Base-by-base conservation (phyloP, 1,140 invertebrate species). In the Fopius arisanus region DNA sequence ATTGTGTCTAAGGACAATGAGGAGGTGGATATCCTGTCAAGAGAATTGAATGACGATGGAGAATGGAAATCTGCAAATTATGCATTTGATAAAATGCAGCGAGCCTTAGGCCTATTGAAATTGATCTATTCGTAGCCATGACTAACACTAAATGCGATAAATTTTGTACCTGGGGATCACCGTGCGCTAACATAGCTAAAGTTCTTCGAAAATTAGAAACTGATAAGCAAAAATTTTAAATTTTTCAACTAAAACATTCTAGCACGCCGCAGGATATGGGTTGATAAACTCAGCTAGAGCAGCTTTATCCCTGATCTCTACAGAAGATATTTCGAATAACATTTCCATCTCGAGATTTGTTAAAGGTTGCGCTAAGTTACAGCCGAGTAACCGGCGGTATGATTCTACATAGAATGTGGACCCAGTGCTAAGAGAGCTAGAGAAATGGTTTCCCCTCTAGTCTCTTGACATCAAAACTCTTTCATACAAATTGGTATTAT, bases 361-460 rank as follows among this genome's bases (percentile, higher is more conserved):
- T 14, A 75, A 76, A 54, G 76, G 73, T 12, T 63, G 75, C 7
- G 77, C 37, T 16, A 79, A 77, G 37, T 16, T 76, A 19, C 74
- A 75, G 59, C 77, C 77, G 14, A 63, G 62, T 3, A 7, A 21
- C 16, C 73, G 76, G 6, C 79, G 77, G 67, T 79, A 81, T 41
- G 70, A 71, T 33, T 48, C 67, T 23, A 79, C 78, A 2, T 81
- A 77, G 77, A 74, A 78, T 67, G 72, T 76, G 1, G 62, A 74
- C 7, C 29, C 29, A 31, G 29, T 31, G 3, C 7, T 31, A 31
- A 31, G 29, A 31, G 29, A 31, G 29, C 7, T 31, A 7, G 29
- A 31, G 29, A 31, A 31, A 31, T 31, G 29, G 29, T 31, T 31
- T 31, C 29, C 29, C 3, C 29, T 31, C 7, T 3, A 31, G 29